Evolutionary conservation across 2,888 invertebrate genomes (phyloP), one percentile per base, ranked within the genome.

Genomic region (Cataglyphis rosenhaueri): DNA sequence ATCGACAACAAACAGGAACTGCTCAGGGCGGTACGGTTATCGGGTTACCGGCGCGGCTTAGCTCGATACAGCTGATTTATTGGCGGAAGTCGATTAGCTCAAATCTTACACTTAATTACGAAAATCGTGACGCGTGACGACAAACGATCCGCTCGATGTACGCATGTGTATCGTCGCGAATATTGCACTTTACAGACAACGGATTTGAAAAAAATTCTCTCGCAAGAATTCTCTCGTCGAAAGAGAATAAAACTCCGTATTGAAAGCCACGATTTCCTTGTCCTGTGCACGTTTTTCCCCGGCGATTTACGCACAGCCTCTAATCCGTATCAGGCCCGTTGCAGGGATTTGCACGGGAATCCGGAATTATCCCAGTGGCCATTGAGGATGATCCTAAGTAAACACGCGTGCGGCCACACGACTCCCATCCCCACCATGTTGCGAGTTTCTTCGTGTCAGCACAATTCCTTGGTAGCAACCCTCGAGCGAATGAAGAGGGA

Each of bases 321-420:
- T 89, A 89, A 89, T 89, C 90, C 86, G 84, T 82, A 86, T 84
- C 84, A 74, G 86, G 82, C 76, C 85, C 81, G 83, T 82, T 76
- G 76, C 85, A 68, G 82, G 87, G 88, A 91, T 89, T 90, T 88
- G 85, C 85, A 78, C 85, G 76, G 75, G 85, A 85, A 87, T 84
- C 66, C 83, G 74, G 91, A 89, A 92, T 92, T 91, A 91, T 84
- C 87, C 87, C 84, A 75, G 75, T 71, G 88, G 83, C 87, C 88
- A 85, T 86, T 87, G 83, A 87, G 91, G 91, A 91, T 92, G 91
- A 93, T 94, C 94, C 94, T 94, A 93, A 94, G 91, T 91, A 94
- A 94, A 94, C 93, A 93, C 91, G 91, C 89, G 90, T 76, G 81
- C 86, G 75, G 93, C 93, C 94, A 93, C 94, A 93, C 94, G 93